Evolutionary conservation across 2,797 vertebrate species (phyloP), one percentile per base, ranked within the genome.

Genomic region (Moxostoma hubbsi): DNA sequence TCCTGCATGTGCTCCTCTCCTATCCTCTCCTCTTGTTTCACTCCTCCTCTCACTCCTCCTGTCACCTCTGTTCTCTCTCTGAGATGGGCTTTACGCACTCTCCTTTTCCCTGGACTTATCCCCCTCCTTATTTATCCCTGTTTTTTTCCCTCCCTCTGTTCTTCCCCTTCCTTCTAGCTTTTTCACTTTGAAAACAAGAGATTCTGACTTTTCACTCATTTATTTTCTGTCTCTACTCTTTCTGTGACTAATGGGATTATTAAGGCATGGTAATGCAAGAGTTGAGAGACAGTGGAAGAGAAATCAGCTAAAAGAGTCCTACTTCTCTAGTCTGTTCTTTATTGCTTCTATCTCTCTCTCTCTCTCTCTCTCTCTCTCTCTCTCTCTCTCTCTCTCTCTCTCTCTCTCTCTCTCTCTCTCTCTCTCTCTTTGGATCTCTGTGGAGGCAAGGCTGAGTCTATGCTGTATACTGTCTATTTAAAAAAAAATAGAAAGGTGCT

Each of bases 241-340:
- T 87, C 53, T 78, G 77, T 24, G 77, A 87, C 67, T 85, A 85
- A 81, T 87, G 83, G 75, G 80, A 82, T 83, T 79, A 87, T 82
- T 64, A 86, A 76, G 86, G 88, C 89, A 90, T 90, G 71, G 83
- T 80, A 81, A 82, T 69, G 84, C 59, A 78, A 82, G 80, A 89
- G 77, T 73, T 87, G 79, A 89, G 81, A 86, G 84, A 24, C 24
- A 83, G 80, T 63, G 75, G 78, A 84, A 75, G 86, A 75, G 79
- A 86, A 80, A 77, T 75, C 58, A 78, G 81, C 73, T 43, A 57
- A 62, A 73, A 76, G 69, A 72, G 77, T 67, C 13, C 79, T 65
- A 53, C 71, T 82, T 66, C 76, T 81, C 66, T 70, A 36, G 67
- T n/a, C 51, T 82, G 57, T 77, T 58, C 79, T 73, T 64, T 74